Percentiles rank a stretch among this genome's conserved stretches.
phyloP scores from a whole-genome alignment of 1,140 invertebrate genomes.

The Carposina sasakii region DNA sequence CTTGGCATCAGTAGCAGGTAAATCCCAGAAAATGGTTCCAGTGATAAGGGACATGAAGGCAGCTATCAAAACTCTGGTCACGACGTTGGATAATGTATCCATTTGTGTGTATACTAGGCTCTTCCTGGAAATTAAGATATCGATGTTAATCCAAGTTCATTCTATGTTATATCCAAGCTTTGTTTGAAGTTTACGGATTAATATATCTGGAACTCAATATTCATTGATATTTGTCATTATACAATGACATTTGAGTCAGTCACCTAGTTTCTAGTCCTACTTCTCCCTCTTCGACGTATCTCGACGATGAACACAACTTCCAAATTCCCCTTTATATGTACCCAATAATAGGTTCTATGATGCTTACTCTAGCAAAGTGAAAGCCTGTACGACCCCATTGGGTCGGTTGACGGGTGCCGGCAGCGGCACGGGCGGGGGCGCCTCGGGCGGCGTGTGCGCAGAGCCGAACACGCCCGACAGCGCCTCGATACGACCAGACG shows the following conservation, averaged over 20 bases:
- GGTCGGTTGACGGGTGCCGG: constrained; percentile 78
- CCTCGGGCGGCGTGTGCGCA: constrained; percentile 80
- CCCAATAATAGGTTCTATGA: no score
- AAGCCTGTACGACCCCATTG: constrained; percentile 77
- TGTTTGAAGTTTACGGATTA: no score
- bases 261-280: no score
- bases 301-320: no score
- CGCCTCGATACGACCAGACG: constrained; percentile 92
- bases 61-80: constrained; percentile 83
- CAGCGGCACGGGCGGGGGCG: constrained; percentile 82
- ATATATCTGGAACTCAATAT: no score
- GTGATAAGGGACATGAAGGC: constrained; percentile 86
- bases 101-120: constrained; percentile 85
- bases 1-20: constrained; percentile 77
- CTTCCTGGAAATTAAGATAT: constrained; percentile 71
- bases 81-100: constrained; percentile 85
- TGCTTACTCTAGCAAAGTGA: constrained; percentile 82
- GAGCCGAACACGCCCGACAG: constrained; percentile 86
- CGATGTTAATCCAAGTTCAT: constrained; percentile 4
- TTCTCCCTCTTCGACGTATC: no score
- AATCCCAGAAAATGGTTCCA: constrained; percentile 93
- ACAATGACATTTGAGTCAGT: no score
- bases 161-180: no score
- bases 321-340: no score
- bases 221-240: no score